These are phyloP conservation scores for Petrolisthes cinctipes DNA, from an alignment of 2,888 invertebrate genomes.

Conservation along the genomic window DNA sequence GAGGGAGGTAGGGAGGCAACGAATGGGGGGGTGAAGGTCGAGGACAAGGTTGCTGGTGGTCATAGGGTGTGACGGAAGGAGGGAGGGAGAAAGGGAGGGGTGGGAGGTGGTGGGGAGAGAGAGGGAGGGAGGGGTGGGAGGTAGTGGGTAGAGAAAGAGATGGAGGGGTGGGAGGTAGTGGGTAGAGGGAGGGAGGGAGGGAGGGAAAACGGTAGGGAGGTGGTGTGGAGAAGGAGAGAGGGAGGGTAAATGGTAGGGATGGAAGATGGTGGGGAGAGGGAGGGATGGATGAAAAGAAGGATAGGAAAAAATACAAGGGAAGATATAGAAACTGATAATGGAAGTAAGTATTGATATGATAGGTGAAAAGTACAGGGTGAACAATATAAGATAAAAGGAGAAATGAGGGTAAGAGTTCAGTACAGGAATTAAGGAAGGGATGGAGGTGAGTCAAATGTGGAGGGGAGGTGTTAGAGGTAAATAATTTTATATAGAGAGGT, in stretches of 20 bases:
- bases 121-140: not conserved
- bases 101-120: not conserved
- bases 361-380: not conserved
- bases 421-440: too few relatives aligned
- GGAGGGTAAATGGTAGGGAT: slow-evolving; percentile 4
- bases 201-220: not conserved
- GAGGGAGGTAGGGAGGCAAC: not conserved
- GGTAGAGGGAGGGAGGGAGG: not conserved
- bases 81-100: not conserved
- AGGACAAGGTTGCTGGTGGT: not conserved
- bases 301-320: not conserved
- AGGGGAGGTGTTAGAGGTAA: too few relatives aligned
- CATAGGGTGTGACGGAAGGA: not conserved
- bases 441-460: too few relatives aligned
- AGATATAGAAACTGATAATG: not conserved
- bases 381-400: too few relatives aligned
- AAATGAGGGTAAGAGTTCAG: too few relatives aligned
- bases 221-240: not conserved
- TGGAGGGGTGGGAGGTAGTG: not conserved
- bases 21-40: not conserved
- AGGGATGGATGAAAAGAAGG: not conserved
- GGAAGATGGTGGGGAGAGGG: not conserved
- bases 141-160: not conserved
- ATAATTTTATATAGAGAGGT: too few relatives aligned
- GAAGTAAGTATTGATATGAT: not conserved